Conservation (phyloP, 2,113 vertebrate genomes). For the Piprites chloris region DNA sequence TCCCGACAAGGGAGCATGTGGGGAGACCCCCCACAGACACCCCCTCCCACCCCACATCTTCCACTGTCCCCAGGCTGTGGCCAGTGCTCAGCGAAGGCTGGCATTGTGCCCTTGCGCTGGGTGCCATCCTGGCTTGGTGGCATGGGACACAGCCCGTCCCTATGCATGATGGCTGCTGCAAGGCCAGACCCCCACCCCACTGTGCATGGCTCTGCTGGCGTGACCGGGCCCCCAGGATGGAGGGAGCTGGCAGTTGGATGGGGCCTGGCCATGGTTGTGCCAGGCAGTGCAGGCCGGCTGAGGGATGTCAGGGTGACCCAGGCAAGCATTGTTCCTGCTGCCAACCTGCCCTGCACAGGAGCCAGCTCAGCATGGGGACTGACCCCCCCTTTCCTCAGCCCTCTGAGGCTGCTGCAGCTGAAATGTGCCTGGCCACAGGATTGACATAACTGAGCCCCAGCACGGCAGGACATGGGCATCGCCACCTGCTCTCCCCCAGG, state of each 20-base stretch:
- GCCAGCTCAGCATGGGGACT: slow-evolving; percentile 60
- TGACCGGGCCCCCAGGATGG: not conserved
- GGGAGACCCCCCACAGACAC: too few relatives aligned
- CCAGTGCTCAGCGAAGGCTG: not conserved
- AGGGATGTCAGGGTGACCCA: slow-evolving; percentile 29
- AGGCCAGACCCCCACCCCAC: not conserved
- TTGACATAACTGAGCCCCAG: not conserved
- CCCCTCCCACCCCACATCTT: not conserved
- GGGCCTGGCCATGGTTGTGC: not conserved
- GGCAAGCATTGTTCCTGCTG: slow-evolving; percentile 17
- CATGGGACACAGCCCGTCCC: not conserved
- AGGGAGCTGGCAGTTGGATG: not conserved
- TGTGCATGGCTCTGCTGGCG: not conserved
- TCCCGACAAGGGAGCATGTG: not conserved
- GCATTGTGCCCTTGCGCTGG: not conserved
- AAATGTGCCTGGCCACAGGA: not conserved
- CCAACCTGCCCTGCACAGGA: not conserved
- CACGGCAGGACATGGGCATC: not conserved
- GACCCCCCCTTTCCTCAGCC: not conserved
- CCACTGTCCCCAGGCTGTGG: fast-evolving
- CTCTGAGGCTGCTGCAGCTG: fast-evolving
- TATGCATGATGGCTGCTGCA: not conserved
- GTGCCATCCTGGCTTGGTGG: not conserved
- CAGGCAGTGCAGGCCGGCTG: not conserved
- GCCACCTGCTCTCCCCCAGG: not conserved